Evolutionary conservation across 2,113 vertebrate genomes (phyloP), one percentile per base, ranked within the genome.

Genomic region (Thymallus thymallus): DNA sequence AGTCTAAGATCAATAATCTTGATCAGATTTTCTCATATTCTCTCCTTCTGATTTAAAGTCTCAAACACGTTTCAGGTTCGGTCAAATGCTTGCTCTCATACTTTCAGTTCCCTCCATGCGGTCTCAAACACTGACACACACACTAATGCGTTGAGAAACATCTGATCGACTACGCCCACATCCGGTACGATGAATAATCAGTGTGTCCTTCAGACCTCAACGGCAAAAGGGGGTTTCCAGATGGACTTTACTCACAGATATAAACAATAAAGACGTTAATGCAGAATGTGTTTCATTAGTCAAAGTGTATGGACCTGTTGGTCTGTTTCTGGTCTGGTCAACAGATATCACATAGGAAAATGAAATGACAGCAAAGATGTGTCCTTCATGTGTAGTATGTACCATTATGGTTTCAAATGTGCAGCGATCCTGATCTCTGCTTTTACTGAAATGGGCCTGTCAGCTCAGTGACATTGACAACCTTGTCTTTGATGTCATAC

Each of bases 151-250:
- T 85, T 85, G 73, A 51, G 83, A 30, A 85, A 85, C 75, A 82
- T 51, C 63, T 35, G 71, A 79, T 84, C 46, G 14, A 60, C 41
- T 10, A 0, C 60, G 22, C 18, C 68, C 26, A 58, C 60, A 20
- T 29, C 68, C 24, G 35, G 60, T 68, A 51, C 2, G 18, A 65
- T 85, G 80, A 79, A 81, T 82, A 84, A 76, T 69, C 70, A 22
- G 35, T 51, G 48, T 18, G 48, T 51, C 16, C 16, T 16, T 51
- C 13, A 20, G 56, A 86, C 46, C 80, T 80, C 83, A 88, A 3
- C 35, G 41, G 30, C 32, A n/a, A 69, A 77, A 0, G 48, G 71
- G 79, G 79, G 64, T 84, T 87, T 87, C 85, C 80, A 84, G 76
- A n/a, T 75, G 13, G 77, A 85, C 81, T 86, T 72, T 79, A 55